Evolutionary conservation across 2,113 vertebrate genomes (phyloP), one percentile per base, ranked within the genome.

Genomic region (Dicentrarchus labrax): DNA sequence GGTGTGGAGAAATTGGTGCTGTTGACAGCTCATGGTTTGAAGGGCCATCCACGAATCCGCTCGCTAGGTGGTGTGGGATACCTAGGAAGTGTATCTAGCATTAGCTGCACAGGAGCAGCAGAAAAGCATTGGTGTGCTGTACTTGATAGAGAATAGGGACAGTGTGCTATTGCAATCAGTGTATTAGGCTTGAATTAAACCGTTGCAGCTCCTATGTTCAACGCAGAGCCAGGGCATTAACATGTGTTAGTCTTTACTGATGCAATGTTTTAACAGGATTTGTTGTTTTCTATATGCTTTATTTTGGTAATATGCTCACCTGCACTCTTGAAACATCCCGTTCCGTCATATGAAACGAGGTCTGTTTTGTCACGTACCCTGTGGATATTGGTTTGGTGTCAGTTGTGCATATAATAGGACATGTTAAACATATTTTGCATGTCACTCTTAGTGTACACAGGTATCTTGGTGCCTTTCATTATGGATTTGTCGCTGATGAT

Each of bases 51-150:
- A 19, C 47, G 45, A 57, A 62, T 83, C 15, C 81, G 76, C 86
- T 88, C 90, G 78, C 91, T 91, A 86, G 88, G 88, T 93, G 92
- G 91, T 92, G 93, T 85, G 86, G 86, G 87, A 90, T 80, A 77
- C 75, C 86, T 72, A 76, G 83, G 80, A 88, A 79, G 85, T 88
- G 81, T 13, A 5, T 73, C 13, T 74, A 36, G 68, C 73, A 9
- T 65, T 72, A 74, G 66, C 83, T 87, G 78, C 68, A 73, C 75
- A 67, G 30, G 15, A 65, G 77, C 65, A 38, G 77, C 71, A 61
- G 10, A 45, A 38, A 24, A 30, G 21, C 73, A 47, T 22, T n/a
- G 24, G 24, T 51, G 57, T 56, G 17, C 22, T 10, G 5, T n/a
- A 11, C 39, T 57, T 70, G 38, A 11, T n/a, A 4, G 15, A 45